A percentile compares a stretch with the other conserved stretches of the same genome.
Conservation (phyloP, 2,888 invertebrate species). For the Spisula subtruncata region DNA sequence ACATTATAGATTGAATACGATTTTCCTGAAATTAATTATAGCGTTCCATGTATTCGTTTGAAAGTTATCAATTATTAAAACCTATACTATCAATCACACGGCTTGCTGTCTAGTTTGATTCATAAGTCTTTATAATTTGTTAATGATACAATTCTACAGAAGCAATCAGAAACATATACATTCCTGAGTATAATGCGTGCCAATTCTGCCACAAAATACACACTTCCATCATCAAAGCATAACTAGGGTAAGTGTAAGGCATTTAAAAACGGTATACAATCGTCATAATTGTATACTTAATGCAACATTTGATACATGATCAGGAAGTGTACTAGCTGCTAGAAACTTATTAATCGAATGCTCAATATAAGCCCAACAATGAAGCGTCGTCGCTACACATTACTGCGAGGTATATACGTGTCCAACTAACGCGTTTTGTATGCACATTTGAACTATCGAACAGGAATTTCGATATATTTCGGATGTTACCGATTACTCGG, state of each 20-base stretch:
- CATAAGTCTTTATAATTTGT: neutral
- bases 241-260: neutral
- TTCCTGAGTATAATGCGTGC: conserved; percentile 1
- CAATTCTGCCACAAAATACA: neutral
- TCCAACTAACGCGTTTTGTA: too few species aligned
- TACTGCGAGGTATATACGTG: too few species aligned
- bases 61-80: conserved; percentile 23
- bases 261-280: too few species aligned
- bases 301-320: neutral
- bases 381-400: too few species aligned
- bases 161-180: neutral
- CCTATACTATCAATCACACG: neutral
- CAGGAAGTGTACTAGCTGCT: neutral
- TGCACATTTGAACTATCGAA: too few species aligned
- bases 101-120: conserved; percentile 10
- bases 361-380: neutral
- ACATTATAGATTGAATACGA: neutral
- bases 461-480: too few species aligned
- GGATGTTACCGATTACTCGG: too few species aligned
- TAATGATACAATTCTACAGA: neutral
- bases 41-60: neutral
- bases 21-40: neutral
- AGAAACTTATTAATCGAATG: neutral
- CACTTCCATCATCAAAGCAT: neutral
- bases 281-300: neutral